Evolutionary conservation across 2,888 invertebrate species (phyloP), one percentile per base, ranked within the genome.

Genomic region (Eupithecia pulchellata): DNA sequence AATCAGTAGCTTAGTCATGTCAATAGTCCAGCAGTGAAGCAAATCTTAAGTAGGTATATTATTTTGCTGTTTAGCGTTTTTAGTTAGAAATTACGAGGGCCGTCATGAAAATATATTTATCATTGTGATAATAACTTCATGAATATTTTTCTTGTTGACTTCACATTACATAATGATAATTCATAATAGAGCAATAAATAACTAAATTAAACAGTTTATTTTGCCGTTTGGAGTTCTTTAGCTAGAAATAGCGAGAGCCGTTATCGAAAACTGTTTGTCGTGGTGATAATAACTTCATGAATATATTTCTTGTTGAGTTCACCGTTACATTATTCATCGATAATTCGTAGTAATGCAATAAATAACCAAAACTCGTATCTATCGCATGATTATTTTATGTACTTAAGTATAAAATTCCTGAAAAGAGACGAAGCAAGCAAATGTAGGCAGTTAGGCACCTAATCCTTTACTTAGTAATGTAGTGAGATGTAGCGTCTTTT

Each of bases 311-410:
- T n/a, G 42, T n/a, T 47, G 47, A 47, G 9, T 57, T 29, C 29
- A 57, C 29, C 5, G 5, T 17, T n/a, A 58, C 6, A 58, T 32
- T 60, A 61, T 61, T 61, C 60, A 34, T 61, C 34, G 60, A 52
- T 52, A 55, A 61, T 61, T 61, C 60, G 20, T 34, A 61, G 60
- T 61, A 61, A 32, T 14, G 20, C 30, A 61, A 34, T 30, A 61
- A 34, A 30, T 20, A 61, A 34, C n/a, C n/a, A 11, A 61, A 14
- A 1, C 3, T 61, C 34, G 60, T 34, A 4, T 3, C 58, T 61
- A 61, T 61, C 20, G 30, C 25, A 17, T 34, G 34, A 61, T 25
- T n/a, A 34, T 13, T 25, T n/a, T 13, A 61, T 34, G 20, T 20
- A 25, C 20, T 5, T 1, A n/a, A 4, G 39, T 39, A n/a, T 39